Percentiles rank a stretch among this genome's conserved stretches.
These are phyloP conservation scores for Frieseomelitta varia DNA, from an alignment of 1,140 invertebrate species.

Conservation along the genomic window DNA sequence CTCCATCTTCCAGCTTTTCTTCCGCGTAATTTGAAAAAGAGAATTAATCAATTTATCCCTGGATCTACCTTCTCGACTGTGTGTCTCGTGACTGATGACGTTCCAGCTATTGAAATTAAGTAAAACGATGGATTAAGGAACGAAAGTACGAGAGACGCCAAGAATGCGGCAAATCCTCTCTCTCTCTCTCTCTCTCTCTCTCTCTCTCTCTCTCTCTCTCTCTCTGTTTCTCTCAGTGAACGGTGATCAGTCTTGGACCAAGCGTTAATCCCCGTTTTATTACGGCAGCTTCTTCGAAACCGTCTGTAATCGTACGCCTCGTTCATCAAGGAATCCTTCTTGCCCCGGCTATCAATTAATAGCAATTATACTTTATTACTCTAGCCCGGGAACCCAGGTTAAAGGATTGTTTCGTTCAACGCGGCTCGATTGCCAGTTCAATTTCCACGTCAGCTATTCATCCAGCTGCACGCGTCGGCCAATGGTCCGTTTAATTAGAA, in stretches of 20 bases:
- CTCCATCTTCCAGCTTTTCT: neutral
- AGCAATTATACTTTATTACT: constrained; percentile 32
- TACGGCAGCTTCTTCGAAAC: constrained; percentile 19
- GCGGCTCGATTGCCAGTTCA: neutral
- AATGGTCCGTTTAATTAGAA: constrained; percentile 17
- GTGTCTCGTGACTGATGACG: neutral
- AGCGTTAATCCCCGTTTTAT: constrained; percentile 41
- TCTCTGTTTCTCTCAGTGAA: too few species aligned
- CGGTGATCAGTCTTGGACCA: constrained; percentile 12
- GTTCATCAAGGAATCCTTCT: constrained; percentile 28
- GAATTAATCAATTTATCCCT: neutral
- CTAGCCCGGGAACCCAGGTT: neutral
- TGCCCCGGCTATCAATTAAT: constrained; percentile 30
- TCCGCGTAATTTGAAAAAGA: neutral
- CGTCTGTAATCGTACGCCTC: constrained; percentile 4
- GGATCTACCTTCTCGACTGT: neutral
- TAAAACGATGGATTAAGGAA: constrained; percentile 4
- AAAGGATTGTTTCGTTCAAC: constrained; percentile 20
- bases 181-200: neutral
- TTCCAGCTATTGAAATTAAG: constrained; percentile 1
- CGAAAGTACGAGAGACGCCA: neutral
- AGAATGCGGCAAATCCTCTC: neutral
- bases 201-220: neutral
- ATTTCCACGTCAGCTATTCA: constrained; percentile 1
- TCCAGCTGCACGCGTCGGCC: neutral